Percentiles rank a stretch among this genome's conserved stretches.
phyloP scores from a whole-genome alignment of 2,888 invertebrate species.

The Lissonota sp. region DNA sequence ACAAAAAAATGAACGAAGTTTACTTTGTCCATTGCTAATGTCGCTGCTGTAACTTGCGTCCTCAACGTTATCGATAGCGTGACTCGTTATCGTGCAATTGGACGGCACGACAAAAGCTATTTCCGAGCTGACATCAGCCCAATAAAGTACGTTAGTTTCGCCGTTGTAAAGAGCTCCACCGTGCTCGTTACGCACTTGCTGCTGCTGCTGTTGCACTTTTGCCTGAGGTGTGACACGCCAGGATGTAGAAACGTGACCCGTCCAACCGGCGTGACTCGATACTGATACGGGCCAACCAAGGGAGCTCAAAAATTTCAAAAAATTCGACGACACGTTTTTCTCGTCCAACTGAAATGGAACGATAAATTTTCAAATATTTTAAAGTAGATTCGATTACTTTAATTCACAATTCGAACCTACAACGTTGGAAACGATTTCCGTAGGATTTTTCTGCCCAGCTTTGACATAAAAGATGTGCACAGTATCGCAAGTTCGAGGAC shows the following conservation, averaged over 20 bases:
- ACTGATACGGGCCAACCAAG: conserved; percentile 96
- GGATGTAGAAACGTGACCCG: conserved; percentile 94
- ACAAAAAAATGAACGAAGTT: conserved; percentile 14
- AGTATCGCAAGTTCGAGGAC: conserved; percentile 94
- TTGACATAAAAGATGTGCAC: conserved; percentile 97
- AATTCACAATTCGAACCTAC: conserved; percentile 79
- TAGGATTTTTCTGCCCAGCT: conserved; percentile 91
- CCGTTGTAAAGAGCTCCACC: conserved; percentile 93
- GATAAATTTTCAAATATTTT: background rate
- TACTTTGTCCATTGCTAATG: conserved; percentile 76
- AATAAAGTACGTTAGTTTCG: conserved; percentile 93
- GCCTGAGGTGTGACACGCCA: conserved; percentile 86
- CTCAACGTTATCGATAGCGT: conserved; percentile 72
- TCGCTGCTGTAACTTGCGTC: conserved; percentile 79
- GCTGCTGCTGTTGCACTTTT: conserved; percentile 66
- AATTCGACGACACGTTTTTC: conserved; percentile 84
- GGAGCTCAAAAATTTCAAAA: conserved; percentile 86
- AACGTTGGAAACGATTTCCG: conserved; percentile 93
- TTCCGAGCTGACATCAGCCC: conserved; percentile 97
- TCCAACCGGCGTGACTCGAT: conserved; percentile 96
- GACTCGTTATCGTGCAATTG: conserved; percentile 70
- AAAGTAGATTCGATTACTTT: background rate
- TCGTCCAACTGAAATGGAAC: conserved; percentile 78
- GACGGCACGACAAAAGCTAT: conserved; percentile 97
- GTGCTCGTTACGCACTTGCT: conserved; percentile 81